Evolutionary conservation across 1,140 invertebrate species (phyloP).

Genomic region (Nasonia giraulti): DNA sequence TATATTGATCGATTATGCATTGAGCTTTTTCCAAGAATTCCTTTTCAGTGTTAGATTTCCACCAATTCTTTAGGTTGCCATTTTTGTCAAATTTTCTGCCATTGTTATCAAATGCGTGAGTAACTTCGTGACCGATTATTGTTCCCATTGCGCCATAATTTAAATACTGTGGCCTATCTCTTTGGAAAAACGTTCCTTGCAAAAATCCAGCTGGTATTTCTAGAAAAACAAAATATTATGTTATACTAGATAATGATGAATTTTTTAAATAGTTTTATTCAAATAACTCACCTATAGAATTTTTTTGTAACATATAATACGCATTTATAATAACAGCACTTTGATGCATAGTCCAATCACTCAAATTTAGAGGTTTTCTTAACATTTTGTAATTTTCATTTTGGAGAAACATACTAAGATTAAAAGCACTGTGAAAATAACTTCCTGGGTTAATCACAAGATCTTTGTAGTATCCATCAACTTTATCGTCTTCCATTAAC

Average conservation of each 20-base stretch:
- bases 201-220: conserved; percentile 86
- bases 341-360: conserved; percentile 79
- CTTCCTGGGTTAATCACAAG: conserved; percentile 72
- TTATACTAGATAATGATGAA: background rate
- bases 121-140: conserved; percentile 80
- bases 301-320: conserved; percentile 80
- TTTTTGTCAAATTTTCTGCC: conserved; percentile 80
- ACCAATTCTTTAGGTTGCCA: conserved; percentile 81
- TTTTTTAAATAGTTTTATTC: background rate
- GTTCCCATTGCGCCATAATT: conserved; percentile 85
- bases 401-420: conserved; percentile 77
- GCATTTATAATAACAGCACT: conserved; percentile 80
- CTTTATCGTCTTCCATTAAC: conserved; percentile 73
- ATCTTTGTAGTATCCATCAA: conserved; percentile 75
- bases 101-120: conserved; percentile 78
- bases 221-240: conserved; percentile 54
- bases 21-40: conserved; percentile 77
- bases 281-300: conserved; percentile 77
- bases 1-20: conserved; percentile 83
- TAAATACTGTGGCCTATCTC: conserved; percentile 82
- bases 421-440: conserved; percentile 77
- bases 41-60: conserved; percentile 77
- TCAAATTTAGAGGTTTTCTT: conserved; percentile 63
- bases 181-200: conserved; percentile 83
- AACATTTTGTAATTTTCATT: conserved; percentile 77